A percentile compares a stretch with the other conserved stretches of the same genome.
Conservation (phyloP, 2,113 vertebrate species). For the Hymenochirus boettgeri region DNA sequence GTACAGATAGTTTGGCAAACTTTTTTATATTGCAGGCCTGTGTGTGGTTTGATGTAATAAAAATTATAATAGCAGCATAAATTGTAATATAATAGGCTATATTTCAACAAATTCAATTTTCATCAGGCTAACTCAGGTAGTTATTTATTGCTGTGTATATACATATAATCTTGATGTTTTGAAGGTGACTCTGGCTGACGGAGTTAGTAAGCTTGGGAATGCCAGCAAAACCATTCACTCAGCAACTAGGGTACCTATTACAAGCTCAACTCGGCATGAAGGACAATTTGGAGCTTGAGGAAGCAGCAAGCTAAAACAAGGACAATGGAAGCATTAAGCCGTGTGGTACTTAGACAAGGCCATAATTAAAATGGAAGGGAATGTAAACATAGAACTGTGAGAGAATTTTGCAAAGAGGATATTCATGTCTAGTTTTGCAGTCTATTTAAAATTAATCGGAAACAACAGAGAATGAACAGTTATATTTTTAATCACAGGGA, state of each 20-base stretch:
- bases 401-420: too few relatives aligned
- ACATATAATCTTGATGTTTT: conserved; percentile 69
- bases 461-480: too few relatives aligned
- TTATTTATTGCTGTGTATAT: conserved; percentile 77
- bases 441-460: too few relatives aligned
- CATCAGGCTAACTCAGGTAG: conserved; percentile 60
- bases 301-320: conserved; percentile 65
- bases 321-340: conserved; percentile 51
- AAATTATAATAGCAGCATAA: conserved; percentile 70
- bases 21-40: conserved; percentile 48
- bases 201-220: conserved; percentile 53
- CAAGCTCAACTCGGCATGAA: conserved; percentile 80
- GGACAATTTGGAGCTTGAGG: conserved; percentile 77
- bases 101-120: conserved; percentile 80
- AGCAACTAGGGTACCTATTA: conserved; percentile 72
- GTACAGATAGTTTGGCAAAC: conserved; percentile 44
- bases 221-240: conserved; percentile 73
- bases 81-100: conserved; percentile 73
- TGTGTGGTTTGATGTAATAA: conserved; percentile 54
- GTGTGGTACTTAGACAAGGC: conserved; percentile 33
- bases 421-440: too few relatives aligned
- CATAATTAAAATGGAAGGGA: conserved; percentile 21
- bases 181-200: conserved; percentile 65
- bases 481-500: too few relatives aligned
- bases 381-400: too few relatives aligned